Conservation (phyloP, 53 echinoderm and acorn worm genomes). For the Apostichopus leukothele region DNA sequence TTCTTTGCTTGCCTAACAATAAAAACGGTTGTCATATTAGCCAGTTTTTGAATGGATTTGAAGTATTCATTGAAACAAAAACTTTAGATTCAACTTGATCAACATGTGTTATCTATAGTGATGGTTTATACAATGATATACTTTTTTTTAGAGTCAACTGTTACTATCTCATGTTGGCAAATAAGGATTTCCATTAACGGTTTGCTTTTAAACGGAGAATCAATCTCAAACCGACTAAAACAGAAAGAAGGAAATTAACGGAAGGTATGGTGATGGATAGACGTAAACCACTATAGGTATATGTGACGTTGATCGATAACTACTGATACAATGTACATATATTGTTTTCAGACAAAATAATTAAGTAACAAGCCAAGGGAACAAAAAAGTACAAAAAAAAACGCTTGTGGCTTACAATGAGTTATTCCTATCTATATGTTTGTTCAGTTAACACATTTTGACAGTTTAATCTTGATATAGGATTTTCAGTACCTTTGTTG, state of each 20-base stretch:
- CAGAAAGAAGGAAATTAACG: background rate
- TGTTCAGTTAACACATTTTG: background rate
- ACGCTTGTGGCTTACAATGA: background rate
- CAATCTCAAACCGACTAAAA: background rate
- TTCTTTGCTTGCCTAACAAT: background rate
- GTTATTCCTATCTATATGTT: background rate
- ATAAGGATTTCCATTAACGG: background rate
- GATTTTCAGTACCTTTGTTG: background rate
- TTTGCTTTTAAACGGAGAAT: background rate
- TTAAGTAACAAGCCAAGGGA: background rate
- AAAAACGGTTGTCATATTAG: background rate
- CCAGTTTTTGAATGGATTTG: background rate
- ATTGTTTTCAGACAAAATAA: background rate
- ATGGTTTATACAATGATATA: background rate
- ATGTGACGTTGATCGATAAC: slow-evolving; percentile 7
- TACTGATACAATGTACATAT: slow-evolving; percentile 1
- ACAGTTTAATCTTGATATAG: background rate
- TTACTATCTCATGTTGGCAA: background rate
- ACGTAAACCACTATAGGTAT: background rate
- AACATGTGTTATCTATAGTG: background rate
- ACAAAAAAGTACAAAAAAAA: background rate
- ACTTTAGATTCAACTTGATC: background rate
- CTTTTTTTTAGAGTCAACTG: background rate
- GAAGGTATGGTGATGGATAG: background rate
- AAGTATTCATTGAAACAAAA: slow-evolving; percentile 6